Evolutionary conservation across 2,113 vertebrate species (phyloP), one percentile per base, ranked within the genome.

Genomic region (Eulemur rufifrons): DNA sequence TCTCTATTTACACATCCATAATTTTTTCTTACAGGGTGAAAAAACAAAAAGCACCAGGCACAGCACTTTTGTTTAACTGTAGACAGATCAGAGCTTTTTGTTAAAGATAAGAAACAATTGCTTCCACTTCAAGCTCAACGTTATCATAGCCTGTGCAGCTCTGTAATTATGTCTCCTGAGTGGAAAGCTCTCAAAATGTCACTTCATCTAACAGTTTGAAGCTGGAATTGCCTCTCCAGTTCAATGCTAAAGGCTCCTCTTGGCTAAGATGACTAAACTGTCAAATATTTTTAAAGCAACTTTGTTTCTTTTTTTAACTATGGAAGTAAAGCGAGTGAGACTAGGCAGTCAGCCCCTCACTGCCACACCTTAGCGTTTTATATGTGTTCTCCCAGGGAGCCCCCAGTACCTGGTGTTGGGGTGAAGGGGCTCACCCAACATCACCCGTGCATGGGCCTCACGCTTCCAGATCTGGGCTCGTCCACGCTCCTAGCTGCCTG

Each of bases 131-230:
- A 29, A 37, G 61, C 71, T 77, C 84, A 64, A 69, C 63, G 71
- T 47, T 54, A 17, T 50, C 37, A 1, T 6, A 63, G 63, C 69
- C 15, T 9, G 34, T 39, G 47, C 64, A 34, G 20, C 47, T 73
- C 69, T 92, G 81, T 92, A n/a, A 94, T 96, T 94, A 84, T 27
- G 54, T 66, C 84, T 88, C 47, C 71, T 45, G 39, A 90, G 52
- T 92, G 85, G 59, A 86, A 76, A 92, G 88, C 88, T 80, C 88
- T 95, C 77, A 54, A 78, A 83, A 80, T 59, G 93, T 39, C 80
- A 76, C 81, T 83, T 82, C 23, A 5, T 34, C 37, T 71, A 20
- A 66, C 47, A 25, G 37, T 63, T 50, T 54, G 78, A 94, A 76
- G 54, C 74, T 17, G 1, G 45, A 8, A 12, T 74, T 61, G 68